Conservation (phyloP, 2,888 invertebrate genomes). For the Platycheirus albimanus region DNA sequence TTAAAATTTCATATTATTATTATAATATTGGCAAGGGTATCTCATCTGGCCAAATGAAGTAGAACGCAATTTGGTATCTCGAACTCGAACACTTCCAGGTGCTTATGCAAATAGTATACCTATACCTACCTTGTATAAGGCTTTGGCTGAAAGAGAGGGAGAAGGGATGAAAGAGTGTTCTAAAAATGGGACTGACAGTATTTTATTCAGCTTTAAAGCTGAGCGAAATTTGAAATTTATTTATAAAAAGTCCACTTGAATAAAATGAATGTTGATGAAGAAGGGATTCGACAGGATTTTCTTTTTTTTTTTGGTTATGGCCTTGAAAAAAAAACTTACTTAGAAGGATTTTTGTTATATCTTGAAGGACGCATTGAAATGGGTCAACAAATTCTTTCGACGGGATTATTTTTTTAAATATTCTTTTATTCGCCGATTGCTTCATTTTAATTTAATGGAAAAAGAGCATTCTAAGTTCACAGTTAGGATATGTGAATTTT, state of each 20-base stretch:
- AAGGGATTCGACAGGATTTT: slow-evolving; percentile 22
- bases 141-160: not conserved
- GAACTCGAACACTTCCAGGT: slow-evolving; percentile 56
- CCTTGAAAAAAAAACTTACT: not conserved
- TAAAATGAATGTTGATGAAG: slow-evolving; percentile 29
- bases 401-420: too few relatives aligned
- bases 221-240: not conserved
- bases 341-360: not conserved
- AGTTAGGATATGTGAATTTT: too few relatives aligned
- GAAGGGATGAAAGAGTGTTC: too few relatives aligned
- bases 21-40: slow-evolving; percentile 29
- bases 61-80: slow-evolving; percentile 41
- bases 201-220: slow-evolving; percentile 8
- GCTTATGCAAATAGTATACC: slow-evolving; percentile 64
- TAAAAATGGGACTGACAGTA: slow-evolving; percentile 9
- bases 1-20: slow-evolving; percentile 30
- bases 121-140: too few relatives aligned
- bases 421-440: too few relatives aligned
- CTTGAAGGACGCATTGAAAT: not conserved
- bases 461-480: too few relatives aligned
- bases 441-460: too few relatives aligned
- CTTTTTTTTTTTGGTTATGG: not conserved
- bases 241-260: slow-evolving; percentile 6
- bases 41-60: slow-evolving; percentile 40
- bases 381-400: not conserved